Conservation (phyloP, 2,113 vertebrate genomes). For the Psophia crepitans region DNA sequence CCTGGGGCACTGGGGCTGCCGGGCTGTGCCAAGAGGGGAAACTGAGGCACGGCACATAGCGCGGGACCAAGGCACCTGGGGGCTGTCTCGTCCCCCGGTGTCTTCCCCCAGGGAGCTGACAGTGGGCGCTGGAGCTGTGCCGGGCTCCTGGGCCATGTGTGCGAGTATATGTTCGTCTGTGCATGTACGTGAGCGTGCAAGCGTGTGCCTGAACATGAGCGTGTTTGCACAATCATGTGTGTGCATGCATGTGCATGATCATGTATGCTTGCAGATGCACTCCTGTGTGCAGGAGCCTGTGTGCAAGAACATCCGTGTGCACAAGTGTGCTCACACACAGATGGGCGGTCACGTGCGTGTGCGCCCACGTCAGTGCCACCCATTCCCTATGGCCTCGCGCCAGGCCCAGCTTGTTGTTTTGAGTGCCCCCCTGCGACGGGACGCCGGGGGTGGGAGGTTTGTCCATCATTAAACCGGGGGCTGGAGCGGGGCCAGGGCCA, state of each 20-base stretch:
- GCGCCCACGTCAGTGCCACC: neutral
- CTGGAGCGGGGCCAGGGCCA: conserved; percentile 66
- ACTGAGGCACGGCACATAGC: neutral
- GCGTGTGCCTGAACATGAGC: fast-evolving
- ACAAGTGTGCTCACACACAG: fast-evolving
- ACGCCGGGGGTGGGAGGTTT: conserved; percentile 29
- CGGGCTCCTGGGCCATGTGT: neutral
- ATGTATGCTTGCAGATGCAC: fast-evolving
- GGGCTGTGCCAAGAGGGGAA: neutral
- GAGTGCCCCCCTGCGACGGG: conserved; percentile 53
- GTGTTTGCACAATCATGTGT: fast-evolving
- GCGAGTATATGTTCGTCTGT: neutral
- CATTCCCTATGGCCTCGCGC: neutral
- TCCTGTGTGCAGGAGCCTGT: fast-evolving
- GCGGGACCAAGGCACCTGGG: fast-evolving
- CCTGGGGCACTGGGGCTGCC: neutral
- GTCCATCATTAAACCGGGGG: conserved; percentile 78
- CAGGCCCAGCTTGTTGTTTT: conserved; percentile 63
- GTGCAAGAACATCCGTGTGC: neutral
- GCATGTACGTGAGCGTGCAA: neutral
- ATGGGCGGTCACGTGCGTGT: fast-evolving
- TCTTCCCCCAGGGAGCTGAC: neutral
- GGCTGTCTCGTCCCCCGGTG: fast-evolving
- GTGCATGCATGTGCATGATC: fast-evolving
- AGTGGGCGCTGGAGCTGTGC: neutral